These are phyloP conservation scores for Trichomycterus rosablanca DNA, from an alignment of 2,113 vertebrate genomes.

Conservation along the genomic window DNA sequence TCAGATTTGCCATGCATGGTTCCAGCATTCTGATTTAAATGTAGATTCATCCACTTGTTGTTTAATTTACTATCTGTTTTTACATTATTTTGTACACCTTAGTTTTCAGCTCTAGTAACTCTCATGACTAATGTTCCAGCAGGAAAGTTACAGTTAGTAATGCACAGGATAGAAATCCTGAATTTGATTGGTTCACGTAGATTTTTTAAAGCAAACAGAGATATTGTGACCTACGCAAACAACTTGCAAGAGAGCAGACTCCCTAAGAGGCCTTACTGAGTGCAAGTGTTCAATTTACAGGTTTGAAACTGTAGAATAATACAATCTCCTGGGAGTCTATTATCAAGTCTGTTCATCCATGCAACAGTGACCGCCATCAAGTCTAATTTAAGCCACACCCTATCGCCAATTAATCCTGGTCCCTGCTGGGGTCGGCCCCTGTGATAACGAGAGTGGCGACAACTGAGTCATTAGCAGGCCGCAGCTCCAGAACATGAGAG, in stretches of 20 bases:
- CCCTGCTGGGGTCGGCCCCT: conserved; percentile 69
- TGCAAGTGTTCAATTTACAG: conserved; percentile 44
- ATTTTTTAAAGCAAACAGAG: conserved; percentile 1
- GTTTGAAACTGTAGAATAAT: conserved; percentile 55
- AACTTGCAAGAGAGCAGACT: conserved; percentile 11
- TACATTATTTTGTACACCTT: too few relatives aligned
- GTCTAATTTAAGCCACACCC: conserved; percentile 41
- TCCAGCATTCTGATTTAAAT: too few relatives aligned
- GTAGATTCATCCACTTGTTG: too few relatives aligned
- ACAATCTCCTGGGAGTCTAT: conserved; percentile 48
- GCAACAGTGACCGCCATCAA: conserved; percentile 48
- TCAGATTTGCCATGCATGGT: too few relatives aligned
- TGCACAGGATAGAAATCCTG: too few relatives aligned
- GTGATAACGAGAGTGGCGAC: conserved; percentile 70
- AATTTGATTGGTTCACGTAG: not conserved
- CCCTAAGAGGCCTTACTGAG: conserved; percentile 19
- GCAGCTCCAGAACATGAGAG: conserved; percentile 53
- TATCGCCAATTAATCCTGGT: conserved; percentile 76
- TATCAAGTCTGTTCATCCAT: conserved; percentile 49
- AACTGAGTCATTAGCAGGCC: conserved; percentile 66
- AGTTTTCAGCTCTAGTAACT: too few relatives aligned
- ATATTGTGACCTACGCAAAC: conserved; percentile 27
- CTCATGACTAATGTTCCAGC: too few relatives aligned
- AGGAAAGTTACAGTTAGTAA: too few relatives aligned
- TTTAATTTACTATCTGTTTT: too few relatives aligned